Conservation (phyloP, 2,113 vertebrate genomes). For the Rhinoptilus africanus region DNA sequence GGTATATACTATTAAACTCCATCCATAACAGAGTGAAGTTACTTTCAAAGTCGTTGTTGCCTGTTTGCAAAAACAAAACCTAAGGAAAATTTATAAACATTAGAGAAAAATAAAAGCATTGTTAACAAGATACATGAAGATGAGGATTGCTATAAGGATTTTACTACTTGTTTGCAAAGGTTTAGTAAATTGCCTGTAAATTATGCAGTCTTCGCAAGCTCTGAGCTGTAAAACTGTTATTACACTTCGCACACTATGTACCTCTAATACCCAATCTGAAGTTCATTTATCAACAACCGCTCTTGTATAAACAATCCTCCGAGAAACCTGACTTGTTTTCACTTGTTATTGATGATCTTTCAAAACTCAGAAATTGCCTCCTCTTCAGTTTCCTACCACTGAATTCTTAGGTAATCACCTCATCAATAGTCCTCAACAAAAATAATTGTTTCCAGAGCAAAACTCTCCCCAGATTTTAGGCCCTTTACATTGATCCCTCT, state of each 20-base stretch:
- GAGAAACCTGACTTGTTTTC: background rate
- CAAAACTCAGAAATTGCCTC: background rate
- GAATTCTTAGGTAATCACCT: constrained; percentile 31
- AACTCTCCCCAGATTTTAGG: background rate
- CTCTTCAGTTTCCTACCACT: background rate
- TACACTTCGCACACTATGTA: background rate
- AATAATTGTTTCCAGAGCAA: constrained; percentile 18
- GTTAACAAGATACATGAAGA: background rate
- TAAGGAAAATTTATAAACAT: background rate
- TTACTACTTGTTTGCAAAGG: background rate
- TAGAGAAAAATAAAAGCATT: background rate
- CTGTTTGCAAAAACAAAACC: background rate
- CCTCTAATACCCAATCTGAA: background rate
- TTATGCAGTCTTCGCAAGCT: background rate
- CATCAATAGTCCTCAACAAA: background rate
- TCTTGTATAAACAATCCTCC: background rate
- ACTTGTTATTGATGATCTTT: constrained; percentile 32
- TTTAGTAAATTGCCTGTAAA: background rate
- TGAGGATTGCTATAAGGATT: background rate
- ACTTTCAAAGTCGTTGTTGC: background rate
- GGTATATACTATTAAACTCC: background rate
- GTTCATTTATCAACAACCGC: constrained; percentile 13
- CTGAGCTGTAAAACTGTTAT: background rate
- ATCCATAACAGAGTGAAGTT: background rate
- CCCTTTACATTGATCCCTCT: background rate